These are phyloP conservation scores for Ophion obscuratus DNA, from an alignment of 2,888 invertebrate species.

Conservation along the genomic window DNA sequence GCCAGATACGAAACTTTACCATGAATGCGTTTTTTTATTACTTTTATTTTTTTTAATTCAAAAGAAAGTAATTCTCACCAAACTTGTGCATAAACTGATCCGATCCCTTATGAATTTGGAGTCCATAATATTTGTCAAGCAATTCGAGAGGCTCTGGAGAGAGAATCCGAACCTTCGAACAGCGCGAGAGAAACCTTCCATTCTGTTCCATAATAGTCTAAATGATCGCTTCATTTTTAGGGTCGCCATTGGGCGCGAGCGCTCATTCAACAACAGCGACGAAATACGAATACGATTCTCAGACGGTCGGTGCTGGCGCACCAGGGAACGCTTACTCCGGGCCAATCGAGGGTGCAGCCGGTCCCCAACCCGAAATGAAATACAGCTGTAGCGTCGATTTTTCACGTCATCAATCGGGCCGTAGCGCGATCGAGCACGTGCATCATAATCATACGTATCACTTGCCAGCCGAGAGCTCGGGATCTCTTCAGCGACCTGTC, in stretches of 20 bases:
- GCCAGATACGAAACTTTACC: background rate
- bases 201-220: background rate
- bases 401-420: conserved; percentile 84
- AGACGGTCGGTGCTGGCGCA: conserved; percentile 80
- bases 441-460: conserved; percentile 96
- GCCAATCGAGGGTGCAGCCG: conserved; percentile 85
- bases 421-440: conserved; percentile 87
- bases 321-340: conserved; percentile 83
- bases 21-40: background rate
- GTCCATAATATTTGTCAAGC: background rate
- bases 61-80: background rate
- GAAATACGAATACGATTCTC: conserved; percentile 85
- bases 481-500: conserved; percentile 87
- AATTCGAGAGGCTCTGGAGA: background rate
- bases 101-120: background rate
- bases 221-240: conserved; percentile 65
- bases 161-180: background rate
- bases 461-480: conserved; percentile 89
- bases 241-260: conserved; percentile 79
- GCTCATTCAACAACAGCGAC: conserved; percentile 81
- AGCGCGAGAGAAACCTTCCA: background rate
- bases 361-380: conserved; percentile 87
- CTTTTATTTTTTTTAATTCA: background rate
- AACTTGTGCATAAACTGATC: background rate
- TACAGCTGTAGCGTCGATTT: conserved; percentile 90